phyloP scores from a whole-genome alignment of 2,797 vertebrate species.

The Sebastiscus tertius region DNA sequence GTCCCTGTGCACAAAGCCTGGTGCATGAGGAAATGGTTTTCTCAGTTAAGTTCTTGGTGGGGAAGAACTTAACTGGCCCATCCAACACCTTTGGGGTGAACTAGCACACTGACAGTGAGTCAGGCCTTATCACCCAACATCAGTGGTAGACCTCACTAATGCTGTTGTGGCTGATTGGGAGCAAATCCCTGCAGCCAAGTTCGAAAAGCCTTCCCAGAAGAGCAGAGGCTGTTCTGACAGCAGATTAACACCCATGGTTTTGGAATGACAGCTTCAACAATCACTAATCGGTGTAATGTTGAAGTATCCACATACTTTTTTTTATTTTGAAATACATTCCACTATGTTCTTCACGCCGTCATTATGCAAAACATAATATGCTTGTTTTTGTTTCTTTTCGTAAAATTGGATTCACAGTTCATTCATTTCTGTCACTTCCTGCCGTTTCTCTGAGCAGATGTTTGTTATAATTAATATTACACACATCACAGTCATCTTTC shows the following conservation, averaged over 20 bases:
- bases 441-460: slow-evolving; percentile 45
- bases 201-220: slow-evolving; percentile 1
- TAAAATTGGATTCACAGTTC: not conserved
- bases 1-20: no score
- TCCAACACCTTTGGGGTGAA: slow-evolving; percentile 6
- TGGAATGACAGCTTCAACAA: not conserved
- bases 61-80: not conserved
- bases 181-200: slow-evolving; percentile 12
- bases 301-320: not conserved
- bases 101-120: not conserved
- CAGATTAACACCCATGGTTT: not conserved
- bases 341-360: not conserved
- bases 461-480: slow-evolving; percentile 48
- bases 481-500: slow-evolving; percentile 21
- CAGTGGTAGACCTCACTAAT: not conserved
- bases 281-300: not conserved
- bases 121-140: slow-evolving; percentile 12
- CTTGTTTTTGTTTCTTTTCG: not conserved
- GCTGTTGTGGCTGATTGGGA: slow-evolving; percentile 4
- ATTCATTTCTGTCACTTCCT: slow-evolving; percentile 20
- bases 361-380: slow-evolving; percentile 1
- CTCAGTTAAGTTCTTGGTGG: not conserved
- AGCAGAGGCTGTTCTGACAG: not conserved
- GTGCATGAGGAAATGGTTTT: no score
- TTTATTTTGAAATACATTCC: not conserved